Conservation (phyloP, 2,888 invertebrate genomes). For the Opisthograptis luteolata region DNA sequence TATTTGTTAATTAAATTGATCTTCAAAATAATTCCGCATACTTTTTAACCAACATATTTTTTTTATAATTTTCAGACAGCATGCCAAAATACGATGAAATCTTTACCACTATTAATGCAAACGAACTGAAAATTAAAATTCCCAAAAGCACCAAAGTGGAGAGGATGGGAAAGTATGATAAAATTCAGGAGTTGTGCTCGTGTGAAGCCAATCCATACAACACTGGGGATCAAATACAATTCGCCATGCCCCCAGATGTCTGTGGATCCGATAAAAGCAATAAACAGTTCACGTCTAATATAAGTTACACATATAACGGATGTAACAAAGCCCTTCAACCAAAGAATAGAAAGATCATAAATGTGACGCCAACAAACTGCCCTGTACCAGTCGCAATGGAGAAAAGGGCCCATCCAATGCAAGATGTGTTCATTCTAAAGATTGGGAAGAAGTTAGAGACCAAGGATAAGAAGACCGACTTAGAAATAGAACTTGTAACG, state of each 20-base stretch:
- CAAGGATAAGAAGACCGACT: conserved; percentile 74
- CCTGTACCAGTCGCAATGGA: conserved; percentile 70
- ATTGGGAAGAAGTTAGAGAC: conserved; percentile 78
- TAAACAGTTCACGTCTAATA: conserved; percentile 62
- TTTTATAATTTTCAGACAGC: conserved; percentile 50
- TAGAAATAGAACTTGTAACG: conserved; percentile 76
- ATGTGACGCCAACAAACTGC: conserved; percentile 73
- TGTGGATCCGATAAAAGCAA: conserved; percentile 51
- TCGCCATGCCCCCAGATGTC: conserved; percentile 65
- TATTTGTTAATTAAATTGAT: not conserved
- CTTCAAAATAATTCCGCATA: not conserved
- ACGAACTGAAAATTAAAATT: conserved; percentile 75
- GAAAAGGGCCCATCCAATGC: conserved; percentile 64
- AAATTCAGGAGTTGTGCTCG: conserved; percentile 69
- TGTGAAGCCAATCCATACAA: conserved; percentile 70
- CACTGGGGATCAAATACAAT: conserved; percentile 75
- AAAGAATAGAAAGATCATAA: conserved; percentile 61
- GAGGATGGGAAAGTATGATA: conserved; percentile 67
- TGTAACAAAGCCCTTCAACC: conserved; percentile 53
- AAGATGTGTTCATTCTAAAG: conserved; percentile 77
- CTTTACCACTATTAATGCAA: conserved; percentile 74
- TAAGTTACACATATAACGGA: conserved; percentile 67
- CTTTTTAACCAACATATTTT: not conserved
- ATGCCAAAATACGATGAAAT: conserved; percentile 71
- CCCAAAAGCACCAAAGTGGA: conserved; percentile 71